Evolutionary conservation across 2,797 vertebrate genomes (phyloP).

Genomic region (Periparus ater): DNA sequence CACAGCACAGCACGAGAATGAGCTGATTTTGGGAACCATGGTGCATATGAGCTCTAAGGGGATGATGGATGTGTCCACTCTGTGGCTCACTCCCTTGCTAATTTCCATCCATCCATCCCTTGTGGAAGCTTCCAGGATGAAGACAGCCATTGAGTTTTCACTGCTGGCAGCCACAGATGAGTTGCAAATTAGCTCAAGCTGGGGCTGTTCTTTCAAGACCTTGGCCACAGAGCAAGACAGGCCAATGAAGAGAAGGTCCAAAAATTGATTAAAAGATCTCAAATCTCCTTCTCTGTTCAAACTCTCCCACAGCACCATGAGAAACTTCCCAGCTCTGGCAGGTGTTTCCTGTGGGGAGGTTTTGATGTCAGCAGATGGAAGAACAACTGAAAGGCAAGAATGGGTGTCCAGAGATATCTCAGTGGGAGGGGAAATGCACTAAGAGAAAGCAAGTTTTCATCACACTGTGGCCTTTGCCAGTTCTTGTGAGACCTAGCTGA

Average conservation of each 20-base stretch:
- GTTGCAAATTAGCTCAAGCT: background rate
- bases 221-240: background rate
- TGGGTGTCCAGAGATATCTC: background rate
- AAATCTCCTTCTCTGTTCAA: background rate
- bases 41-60: background rate
- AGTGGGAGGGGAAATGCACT: background rate
- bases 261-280: background rate
- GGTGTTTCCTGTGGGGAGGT: constrained; percentile 20
- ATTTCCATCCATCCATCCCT: background rate
- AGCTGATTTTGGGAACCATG: background rate
- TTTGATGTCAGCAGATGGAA: background rate
- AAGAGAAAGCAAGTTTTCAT: background rate
- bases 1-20: rapidly evolving
- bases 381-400: background rate
- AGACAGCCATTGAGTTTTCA: background rate
- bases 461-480: background rate
- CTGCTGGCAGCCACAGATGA: background rate
- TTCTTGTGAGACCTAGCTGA: background rate
- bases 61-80: background rate
- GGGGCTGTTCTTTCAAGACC: background rate
- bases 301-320: background rate
- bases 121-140: background rate
- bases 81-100: background rate
- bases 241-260: background rate
- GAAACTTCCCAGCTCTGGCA: background rate